phyloP scores from a whole-genome alignment of 2,888 invertebrate species.

The Stenoptilia bipunctidactyla region DNA sequence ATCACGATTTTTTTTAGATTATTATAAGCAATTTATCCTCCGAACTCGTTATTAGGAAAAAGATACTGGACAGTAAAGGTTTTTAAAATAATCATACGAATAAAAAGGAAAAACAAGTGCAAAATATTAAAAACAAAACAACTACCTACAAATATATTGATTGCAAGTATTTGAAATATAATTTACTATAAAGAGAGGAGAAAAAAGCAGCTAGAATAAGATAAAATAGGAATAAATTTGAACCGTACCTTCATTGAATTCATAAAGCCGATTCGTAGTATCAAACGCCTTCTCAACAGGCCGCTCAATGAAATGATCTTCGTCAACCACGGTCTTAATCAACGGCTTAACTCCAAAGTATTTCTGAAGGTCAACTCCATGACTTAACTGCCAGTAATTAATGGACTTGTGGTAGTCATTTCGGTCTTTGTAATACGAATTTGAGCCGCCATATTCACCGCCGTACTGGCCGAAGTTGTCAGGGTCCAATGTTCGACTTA shows the following conservation, averaged over 20 bases:
- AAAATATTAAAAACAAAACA: too few relatives aligned
- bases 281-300: neutral
- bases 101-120: too few relatives aligned
- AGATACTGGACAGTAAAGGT: too few relatives aligned
- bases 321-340: constrained; percentile 1
- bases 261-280: neutral
- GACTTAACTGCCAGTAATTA: constrained; percentile 66
- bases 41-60: too few relatives aligned
- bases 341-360: constrained; percentile 40
- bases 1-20: too few relatives aligned
- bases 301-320: neutral
- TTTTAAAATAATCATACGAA: too few relatives aligned
- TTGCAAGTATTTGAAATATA: too few relatives aligned
- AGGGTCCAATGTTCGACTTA: constrained; percentile 23
- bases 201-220: too few relatives aligned
- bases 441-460: constrained; percentile 62
- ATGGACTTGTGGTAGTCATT: constrained; percentile 52
- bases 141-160: too few relatives aligned
- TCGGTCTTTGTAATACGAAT: constrained; percentile 45
- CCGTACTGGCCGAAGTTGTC: constrained; percentile 74
- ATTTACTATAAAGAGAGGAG: too few relatives aligned
- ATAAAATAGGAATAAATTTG: too few relatives aligned
- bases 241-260: neutral
- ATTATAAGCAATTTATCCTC: too few relatives aligned
- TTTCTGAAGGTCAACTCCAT: constrained; percentile 25